Percentiles rank a stretch among this genome's conserved stretches.
Evolutionary conservation across 2,113 vertebrate species (phyloP).

Genomic region (Colius striatus): DNA sequence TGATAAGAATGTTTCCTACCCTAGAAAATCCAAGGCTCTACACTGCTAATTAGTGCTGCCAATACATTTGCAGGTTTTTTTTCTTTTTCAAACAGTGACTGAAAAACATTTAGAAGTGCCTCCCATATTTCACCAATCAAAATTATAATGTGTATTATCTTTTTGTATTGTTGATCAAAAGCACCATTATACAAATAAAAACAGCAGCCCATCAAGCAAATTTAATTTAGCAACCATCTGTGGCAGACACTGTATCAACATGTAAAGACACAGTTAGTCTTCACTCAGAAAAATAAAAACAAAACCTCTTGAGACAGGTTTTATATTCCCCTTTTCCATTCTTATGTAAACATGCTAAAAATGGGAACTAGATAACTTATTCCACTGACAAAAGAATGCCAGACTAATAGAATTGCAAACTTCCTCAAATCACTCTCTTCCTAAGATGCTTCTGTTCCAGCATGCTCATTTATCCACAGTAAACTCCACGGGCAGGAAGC

Average conservation of each 20-base stretch:
- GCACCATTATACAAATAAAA: conserved; percentile 26
- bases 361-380: not conserved
- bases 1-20: conserved; percentile 10
- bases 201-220: not conserved
- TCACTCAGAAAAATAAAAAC: not conserved
- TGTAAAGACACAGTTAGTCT: not conserved
- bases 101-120: conserved; percentile 16
- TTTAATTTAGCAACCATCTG: conserved; percentile 9
- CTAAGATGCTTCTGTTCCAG: conserved; percentile 6
- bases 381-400: conserved; percentile 1
- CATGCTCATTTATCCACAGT: not conserved
- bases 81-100: not conserved
- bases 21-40: conserved; percentile 38
- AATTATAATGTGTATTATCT: conserved; percentile 6
- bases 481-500: not conserved
- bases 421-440: conserved; percentile 29
- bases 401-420: conserved; percentile 37
- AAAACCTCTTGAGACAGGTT: not conserved
- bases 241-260: not conserved
- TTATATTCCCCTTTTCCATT: not conserved
- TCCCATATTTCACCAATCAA: conserved; percentile 20
- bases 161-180: conserved; percentile 55
- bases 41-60: conserved; percentile 51
- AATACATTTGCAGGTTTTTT: not conserved
- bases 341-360: conserved; percentile 6